These are phyloP conservation scores for Acholoe squamosa DNA, from an alignment of 2,888 invertebrate species.

Conservation along the genomic window DNA sequence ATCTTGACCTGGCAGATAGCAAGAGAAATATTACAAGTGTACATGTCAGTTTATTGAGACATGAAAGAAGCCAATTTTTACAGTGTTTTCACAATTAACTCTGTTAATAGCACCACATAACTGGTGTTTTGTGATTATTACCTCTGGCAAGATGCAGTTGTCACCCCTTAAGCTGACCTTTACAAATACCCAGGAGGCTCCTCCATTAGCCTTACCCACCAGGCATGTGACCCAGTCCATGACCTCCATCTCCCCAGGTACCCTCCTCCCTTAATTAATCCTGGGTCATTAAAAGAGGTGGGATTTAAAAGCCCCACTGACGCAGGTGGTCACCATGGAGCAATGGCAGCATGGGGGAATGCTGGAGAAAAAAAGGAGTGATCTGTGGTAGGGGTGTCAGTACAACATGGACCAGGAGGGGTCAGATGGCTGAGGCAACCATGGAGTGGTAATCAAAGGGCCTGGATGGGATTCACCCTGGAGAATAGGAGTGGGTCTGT, in stretches of 20 bases:
- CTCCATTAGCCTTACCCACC: not conserved
- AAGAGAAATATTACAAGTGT: too few species aligned
- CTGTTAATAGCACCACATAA: not conserved
- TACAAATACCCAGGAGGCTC: not conserved
- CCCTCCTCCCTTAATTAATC: conserved; percentile 13
- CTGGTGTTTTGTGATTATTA: not conserved
- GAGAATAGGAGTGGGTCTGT: not conserved
- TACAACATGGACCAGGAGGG: not conserved
- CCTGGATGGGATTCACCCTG: not conserved
- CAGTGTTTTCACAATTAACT: not conserved
- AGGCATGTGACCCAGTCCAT: not conserved
- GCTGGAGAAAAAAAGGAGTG: not conserved
- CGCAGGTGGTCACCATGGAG: not conserved
- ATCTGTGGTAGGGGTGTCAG: not conserved
- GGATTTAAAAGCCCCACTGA: conserved; percentile 3
- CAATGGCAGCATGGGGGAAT: not conserved
- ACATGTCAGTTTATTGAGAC: too few species aligned
- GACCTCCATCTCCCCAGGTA: not conserved
- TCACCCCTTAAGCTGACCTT: not conserved
- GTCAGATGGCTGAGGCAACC: not conserved
- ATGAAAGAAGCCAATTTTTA: too few species aligned
- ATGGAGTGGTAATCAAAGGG: not conserved
- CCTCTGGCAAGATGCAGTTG: not conserved
- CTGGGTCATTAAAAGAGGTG: not conserved
- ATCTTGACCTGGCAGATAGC: too few species aligned